Base-by-base conservation (phyloP, 2,888 invertebrate genomes). In the Camptogramma bilineatum region DNA sequence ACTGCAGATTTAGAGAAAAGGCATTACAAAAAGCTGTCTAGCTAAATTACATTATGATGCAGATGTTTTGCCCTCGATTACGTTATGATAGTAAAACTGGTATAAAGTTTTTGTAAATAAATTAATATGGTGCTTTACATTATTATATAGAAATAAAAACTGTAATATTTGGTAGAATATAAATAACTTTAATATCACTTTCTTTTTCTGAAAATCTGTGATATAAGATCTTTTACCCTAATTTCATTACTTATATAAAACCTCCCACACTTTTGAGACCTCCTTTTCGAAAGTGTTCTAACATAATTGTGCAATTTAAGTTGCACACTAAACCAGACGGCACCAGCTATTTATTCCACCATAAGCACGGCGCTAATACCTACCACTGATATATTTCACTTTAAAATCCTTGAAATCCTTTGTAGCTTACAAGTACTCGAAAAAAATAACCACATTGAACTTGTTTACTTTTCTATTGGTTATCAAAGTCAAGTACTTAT, bases 281-380 rank as follows among this genome's bases (percentile, higher is more conserved):
- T 53, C 39, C 17, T 39, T 39, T 34, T 19, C 16, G 3, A 17
- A 44, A 44, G 7, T 44, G 4, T 42, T 16, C 16, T 16, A n/a
- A 44, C 16, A 44, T 1, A 19, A 18, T 50, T 34, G 57, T 48
- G 56, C 69, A 67, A 67, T 69, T 65, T 67, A 71, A 69, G 66
- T 71, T 71, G 60, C 51, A 53, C 62, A 50, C 51, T 62, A 62
- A 28, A 52, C 64, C 69, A 69, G 69, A 61, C 62, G 69, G 59
- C 65, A 64, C 56, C 62, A 63, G 52, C 64, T 64, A 72, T 70
- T 70, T 69, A 66, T 69, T 53, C 51, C 4, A 51, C 53, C 58
- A 24, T 28, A 48, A 47, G 34, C 13, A 52, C 18, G 16, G 34
- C 39, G 17, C 17, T 34, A 39, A 44, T 44, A 17, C 44, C 44